Percentiles rank a stretch among this genome's conserved stretches.
Conservation (phyloP, 64 coral and sea anemone genomes). For the Cladopsammia gracilis region DNA sequence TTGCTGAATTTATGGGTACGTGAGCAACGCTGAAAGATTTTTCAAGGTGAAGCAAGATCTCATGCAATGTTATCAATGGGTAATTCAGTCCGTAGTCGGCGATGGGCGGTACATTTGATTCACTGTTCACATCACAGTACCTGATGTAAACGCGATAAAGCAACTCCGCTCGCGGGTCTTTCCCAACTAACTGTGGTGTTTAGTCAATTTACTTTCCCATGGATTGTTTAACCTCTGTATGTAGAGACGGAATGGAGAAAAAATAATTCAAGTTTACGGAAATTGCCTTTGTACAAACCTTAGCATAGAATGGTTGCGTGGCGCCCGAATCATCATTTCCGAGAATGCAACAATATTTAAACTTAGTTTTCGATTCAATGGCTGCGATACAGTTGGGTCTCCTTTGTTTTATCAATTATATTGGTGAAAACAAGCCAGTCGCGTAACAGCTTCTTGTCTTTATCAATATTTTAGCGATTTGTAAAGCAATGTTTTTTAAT, state of each 20-base stretch:
- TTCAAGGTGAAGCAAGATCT: not conserved
- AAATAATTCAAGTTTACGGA: not conserved
- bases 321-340: conserved; percentile 30
- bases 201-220: not conserved
- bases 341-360: conserved; percentile 63
- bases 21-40: not conserved
- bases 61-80: not conserved
- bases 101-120: not conserved
- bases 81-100: not conserved
- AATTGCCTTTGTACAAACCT: not conserved
- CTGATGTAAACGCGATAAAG: not conserved
- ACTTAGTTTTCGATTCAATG: conserved; percentile 39
- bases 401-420: conserved; percentile 61
- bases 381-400: conserved; percentile 33
- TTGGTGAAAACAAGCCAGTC: conserved; percentile 43
- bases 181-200: not conserved
- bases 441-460: conserved; percentile 7
- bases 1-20: not conserved
- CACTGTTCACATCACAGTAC: not conserved
- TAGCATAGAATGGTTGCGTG: conserved; percentile 2
- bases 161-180: not conserved
- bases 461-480: not conserved
- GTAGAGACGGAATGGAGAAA: not conserved
- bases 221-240: not conserved
- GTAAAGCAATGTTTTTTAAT: not conserved